Percentiles rank a stretch among this genome's conserved stretches.
Conservation (phyloP, 2,888 invertebrate genomes). For the Campopleginae sp. region DNA sequence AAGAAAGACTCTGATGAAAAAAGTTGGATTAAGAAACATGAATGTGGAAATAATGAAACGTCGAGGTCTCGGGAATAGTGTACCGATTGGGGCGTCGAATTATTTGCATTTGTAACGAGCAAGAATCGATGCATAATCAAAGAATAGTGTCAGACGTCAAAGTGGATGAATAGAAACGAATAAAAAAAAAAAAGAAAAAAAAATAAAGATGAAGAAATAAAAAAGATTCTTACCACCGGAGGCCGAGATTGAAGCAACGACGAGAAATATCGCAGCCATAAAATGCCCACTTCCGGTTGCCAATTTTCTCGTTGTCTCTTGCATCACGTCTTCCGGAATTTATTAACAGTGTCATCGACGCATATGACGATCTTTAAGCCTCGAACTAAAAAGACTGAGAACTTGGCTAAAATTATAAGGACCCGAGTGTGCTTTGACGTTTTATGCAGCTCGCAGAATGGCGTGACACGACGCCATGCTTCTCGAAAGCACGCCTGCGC, state of each 20-base stretch:
- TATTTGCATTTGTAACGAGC: not conserved
- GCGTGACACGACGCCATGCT: slow-evolving; percentile 59
- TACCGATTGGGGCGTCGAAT: not conserved
- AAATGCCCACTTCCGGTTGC: slow-evolving; percentile 51
- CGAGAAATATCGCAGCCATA: slow-evolving; percentile 48
- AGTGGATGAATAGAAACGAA: not conserved
- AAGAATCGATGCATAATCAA: not conserved
- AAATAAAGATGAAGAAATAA: slow-evolving; percentile 1
- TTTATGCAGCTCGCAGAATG: slow-evolving; percentile 31
- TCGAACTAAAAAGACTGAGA: not conserved
- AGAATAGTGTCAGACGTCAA: slow-evolving; percentile 21
- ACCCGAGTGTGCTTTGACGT: slow-evolving; percentile 24
- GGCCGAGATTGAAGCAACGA: slow-evolving; percentile 55
- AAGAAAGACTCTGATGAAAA: not conserved
- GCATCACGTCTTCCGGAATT: slow-evolving; percentile 27
- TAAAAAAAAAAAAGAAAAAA: slow-evolving; percentile 6
- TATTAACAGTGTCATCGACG: slow-evolving; percentile 39
- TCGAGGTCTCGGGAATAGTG: not conserved
- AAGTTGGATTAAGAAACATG: slow-evolving; percentile 17
- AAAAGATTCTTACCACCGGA: slow-evolving; percentile 66
- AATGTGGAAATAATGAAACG: not conserved
- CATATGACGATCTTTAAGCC: slow-evolving; percentile 14
- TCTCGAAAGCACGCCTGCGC: slow-evolving; percentile 71
- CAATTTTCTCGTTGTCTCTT: slow-evolving; percentile 48
- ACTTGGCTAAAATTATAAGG: not conserved